phyloP scores from a whole-genome alignment of 1,140 invertebrate genomes.

The Nephotettix cincticeps region DNA sequence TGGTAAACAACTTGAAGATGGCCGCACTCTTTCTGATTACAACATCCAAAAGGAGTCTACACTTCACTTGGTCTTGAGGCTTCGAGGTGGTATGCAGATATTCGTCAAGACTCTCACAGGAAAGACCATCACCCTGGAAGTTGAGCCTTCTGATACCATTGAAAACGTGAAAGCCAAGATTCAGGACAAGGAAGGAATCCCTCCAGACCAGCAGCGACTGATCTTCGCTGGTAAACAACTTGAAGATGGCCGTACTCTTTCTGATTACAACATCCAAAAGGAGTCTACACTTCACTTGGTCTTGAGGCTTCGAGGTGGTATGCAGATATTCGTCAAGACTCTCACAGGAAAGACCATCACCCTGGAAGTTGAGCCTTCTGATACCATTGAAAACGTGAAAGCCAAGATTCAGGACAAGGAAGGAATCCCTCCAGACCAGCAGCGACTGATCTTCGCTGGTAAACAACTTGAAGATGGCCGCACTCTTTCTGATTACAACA shows the following conservation, averaged over 20 bases:
- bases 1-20: slow-evolving; percentile 66
- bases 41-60: slow-evolving; percentile 59
- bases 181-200: slow-evolving; percentile 76
- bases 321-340: slow-evolving; percentile 97
- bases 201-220: slow-evolving; percentile 80
- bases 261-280: slow-evolving; percentile 89
- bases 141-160: slow-evolving; percentile 69
- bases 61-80: slow-evolving; percentile 67
- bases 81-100: slow-evolving; percentile 79
- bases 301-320: slow-evolving; percentile 89
- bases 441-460: slow-evolving; percentile 61
- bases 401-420: slow-evolving; percentile 76
- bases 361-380: slow-evolving; percentile 71
- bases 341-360: slow-evolving; percentile 88
- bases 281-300: slow-evolving; percentile 90
- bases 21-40: slow-evolving; percentile 73
- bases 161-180: slow-evolving; percentile 83
- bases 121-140: slow-evolving; percentile 82
- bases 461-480: slow-evolving; percentile 82
- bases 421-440: slow-evolving; percentile 66
- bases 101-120: slow-evolving; percentile 85
- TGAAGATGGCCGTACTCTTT: slow-evolving; percentile 87
- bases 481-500: slow-evolving; percentile 71
- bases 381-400: slow-evolving; percentile 76
- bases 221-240: slow-evolving; percentile 93